These are phyloP conservation scores for Leptocoma aspasia DNA, from an alignment of 2,113 vertebrate genomes.

Conservation along the genomic window DNA sequence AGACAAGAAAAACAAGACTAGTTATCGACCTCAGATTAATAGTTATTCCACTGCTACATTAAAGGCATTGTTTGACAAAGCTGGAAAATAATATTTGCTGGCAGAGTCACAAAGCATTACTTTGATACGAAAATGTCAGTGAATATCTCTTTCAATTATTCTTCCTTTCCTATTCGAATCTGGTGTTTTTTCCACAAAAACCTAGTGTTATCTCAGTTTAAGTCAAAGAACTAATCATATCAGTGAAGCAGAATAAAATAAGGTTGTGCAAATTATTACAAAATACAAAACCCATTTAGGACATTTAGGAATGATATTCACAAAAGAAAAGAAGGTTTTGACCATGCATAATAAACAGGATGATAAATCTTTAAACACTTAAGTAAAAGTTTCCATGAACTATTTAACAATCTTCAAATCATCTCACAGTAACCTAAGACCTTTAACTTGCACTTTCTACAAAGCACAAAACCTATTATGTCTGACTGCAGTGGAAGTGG, in stretches of 20 bases:
- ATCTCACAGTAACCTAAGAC: not conserved
- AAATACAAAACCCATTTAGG: not conserved
- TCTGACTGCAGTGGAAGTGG: not conserved
- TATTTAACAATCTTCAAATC: not conserved
- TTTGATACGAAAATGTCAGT: conserved; percentile 63
- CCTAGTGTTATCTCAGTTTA: not conserved
- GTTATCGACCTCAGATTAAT: conserved; percentile 4
- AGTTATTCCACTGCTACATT: conserved; percentile 28
- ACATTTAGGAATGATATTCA: not conserved
- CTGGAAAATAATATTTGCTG: conserved; percentile 37
- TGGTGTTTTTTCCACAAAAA: not conserved
- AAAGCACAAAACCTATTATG: not conserved
- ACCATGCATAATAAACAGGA: not conserved
- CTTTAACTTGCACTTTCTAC: not conserved
- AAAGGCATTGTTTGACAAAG: conserved; percentile 30
- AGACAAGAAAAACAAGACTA: conserved; percentile 10
- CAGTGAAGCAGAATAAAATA: not conserved
- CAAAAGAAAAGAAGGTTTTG: not conserved
- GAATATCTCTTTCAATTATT: conserved; percentile 55
- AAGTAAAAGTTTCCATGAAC: not conserved
- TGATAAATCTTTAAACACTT: not conserved
- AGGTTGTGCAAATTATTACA: not conserved
- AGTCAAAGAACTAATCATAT: not conserved
- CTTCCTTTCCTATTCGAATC: not conserved
- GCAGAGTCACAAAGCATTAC: conserved; percentile 37